Evolutionary conservation across 2,113 vertebrate species (phyloP).

Genomic region (Centropristis striata): DNA sequence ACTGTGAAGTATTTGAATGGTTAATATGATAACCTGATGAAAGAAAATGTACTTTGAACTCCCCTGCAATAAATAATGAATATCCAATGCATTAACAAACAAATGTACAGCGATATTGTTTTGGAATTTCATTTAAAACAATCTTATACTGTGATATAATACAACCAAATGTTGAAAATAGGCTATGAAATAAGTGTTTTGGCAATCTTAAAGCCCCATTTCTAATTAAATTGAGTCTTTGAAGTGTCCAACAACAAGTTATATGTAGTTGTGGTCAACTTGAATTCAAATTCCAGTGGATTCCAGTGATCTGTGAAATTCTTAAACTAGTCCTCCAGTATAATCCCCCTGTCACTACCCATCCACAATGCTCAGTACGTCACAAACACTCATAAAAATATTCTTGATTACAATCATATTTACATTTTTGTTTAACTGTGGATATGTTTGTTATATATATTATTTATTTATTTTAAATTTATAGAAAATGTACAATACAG

Average conservation of each 20-base stretch:
- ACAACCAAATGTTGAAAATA: too few relatives aligned
- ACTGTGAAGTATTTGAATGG: not conserved
- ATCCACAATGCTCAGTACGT: not conserved
- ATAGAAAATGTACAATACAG: not conserved
- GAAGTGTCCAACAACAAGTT: not conserved
- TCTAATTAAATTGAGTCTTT: not conserved
- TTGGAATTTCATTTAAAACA: not conserved
- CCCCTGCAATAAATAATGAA: not conserved
- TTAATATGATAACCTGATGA: not conserved
- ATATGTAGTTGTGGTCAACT: not conserved
- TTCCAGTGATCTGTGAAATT: not conserved
- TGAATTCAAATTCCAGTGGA: not conserved
- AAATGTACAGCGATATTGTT: not conserved
- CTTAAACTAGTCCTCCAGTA: not conserved
- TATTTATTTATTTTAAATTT: not conserved
- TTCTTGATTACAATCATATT: not conserved
- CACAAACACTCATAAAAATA: not conserved
- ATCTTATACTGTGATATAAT: not conserved
- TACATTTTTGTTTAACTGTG: not conserved
- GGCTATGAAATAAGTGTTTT: not conserved
- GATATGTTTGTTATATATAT: not conserved
- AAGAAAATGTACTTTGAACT: not conserved
- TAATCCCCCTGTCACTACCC: too few relatives aligned
- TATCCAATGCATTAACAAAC: not conserved
- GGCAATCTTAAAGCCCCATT: not conserved